phyloP scores from a whole-genome alignment of 1,140 invertebrate species.

The Aphelinus certus region DNA sequence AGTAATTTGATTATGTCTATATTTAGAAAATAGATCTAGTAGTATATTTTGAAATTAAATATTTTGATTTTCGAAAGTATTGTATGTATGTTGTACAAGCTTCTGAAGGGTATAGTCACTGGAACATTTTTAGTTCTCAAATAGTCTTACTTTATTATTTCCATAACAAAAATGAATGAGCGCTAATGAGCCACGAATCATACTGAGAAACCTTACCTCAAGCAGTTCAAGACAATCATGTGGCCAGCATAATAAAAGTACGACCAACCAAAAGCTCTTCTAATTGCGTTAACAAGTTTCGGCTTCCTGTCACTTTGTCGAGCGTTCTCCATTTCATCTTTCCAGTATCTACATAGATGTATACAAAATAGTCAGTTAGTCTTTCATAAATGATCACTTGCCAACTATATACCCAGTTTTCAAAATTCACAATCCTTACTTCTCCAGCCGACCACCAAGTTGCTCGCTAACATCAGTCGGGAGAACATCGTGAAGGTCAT shows the following conservation, averaged over 20 bases:
- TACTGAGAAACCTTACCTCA: constrained; percentile 1
- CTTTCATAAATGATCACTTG: too few species aligned
- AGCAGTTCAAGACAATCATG: constrained; percentile 21
- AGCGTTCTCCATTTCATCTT: constrained; percentile 59
- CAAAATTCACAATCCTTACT: constrained; percentile 55
- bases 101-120: background rate
- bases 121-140: background rate
- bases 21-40: too few species aligned
- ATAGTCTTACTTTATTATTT: too few species aligned
- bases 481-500: constrained; percentile 62
- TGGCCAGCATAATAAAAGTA: constrained; percentile 17
- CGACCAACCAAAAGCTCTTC: constrained; percentile 49
- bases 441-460: constrained; percentile 69
- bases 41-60: too few species aligned
- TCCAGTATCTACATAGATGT: constrained; percentile 27
- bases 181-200: too few species aligned
- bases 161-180: too few species aligned
- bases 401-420: too few species aligned
- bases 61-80: too few species aligned
- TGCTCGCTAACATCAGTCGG: constrained; percentile 66
- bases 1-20: too few species aligned
- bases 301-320: constrained; percentile 52
- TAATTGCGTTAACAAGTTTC: constrained; percentile 49
- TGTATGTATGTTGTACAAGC: too few species aligned
- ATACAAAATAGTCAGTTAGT: too few species aligned